These are phyloP conservation scores for Sebastes iracundus DNA, from an alignment of 2,797 vertebrate genomes.

Conservation along the genomic window DNA sequence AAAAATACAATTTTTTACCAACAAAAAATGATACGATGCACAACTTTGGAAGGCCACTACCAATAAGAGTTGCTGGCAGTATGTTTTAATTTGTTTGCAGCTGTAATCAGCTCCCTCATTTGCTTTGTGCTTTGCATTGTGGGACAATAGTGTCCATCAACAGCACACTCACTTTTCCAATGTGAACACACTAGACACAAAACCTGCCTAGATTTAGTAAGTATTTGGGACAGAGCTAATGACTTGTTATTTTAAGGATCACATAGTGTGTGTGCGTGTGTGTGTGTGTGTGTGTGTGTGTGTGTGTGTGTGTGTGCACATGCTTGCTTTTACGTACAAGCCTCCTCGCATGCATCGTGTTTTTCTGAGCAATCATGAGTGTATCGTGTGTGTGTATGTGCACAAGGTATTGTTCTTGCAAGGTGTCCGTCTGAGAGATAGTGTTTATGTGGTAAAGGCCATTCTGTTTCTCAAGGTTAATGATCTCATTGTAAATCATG, in stretches of 20 bases:
- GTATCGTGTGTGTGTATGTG: not conserved
- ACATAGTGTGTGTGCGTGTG: not conserved
- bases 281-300: not conserved
- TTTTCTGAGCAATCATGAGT: not conserved
- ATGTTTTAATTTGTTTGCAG: not conserved
- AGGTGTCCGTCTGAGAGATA: constrained; percentile 62
- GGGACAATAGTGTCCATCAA: not conserved
- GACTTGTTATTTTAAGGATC: not conserved
- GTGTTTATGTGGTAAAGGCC: constrained; percentile 69
- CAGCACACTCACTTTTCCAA: not conserved
- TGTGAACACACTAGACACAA: not conserved
- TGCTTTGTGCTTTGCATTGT: not conserved
- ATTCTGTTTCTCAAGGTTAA: constrained; percentile 83
- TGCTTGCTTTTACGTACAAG: not conserved
- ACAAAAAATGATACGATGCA: not conserved
- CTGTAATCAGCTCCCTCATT: not conserved
- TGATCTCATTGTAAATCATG: constrained; percentile 86
- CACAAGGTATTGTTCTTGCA: constrained; percentile 42
- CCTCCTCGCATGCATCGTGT: not conserved
- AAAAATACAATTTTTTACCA: not conserved
- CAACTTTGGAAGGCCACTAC: not conserved
- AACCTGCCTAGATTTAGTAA: not conserved
- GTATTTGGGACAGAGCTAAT: not conserved
- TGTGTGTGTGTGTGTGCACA: too few relatives aligned
- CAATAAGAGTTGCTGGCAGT: not conserved